Evolutionary conservation across 2,888 invertebrate species (phyloP).

Genomic region (Caenorhabditis parvicauda): DNA sequence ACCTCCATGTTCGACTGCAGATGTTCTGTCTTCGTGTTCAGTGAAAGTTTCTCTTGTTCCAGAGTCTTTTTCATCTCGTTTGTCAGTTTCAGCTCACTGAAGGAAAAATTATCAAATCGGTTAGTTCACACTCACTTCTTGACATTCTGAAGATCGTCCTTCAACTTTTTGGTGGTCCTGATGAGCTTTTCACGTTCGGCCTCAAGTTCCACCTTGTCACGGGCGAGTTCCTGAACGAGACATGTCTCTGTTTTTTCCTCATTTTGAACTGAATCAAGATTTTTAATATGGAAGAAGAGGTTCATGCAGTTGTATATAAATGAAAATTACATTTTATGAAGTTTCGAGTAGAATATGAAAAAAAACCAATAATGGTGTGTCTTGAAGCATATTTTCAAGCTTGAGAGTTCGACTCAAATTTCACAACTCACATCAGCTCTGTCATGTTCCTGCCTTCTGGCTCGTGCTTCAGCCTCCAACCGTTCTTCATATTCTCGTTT

Average conservation of each 20-base stretch:
- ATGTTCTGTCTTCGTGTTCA: slow-evolving; percentile 56
- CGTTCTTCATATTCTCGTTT: slow-evolving; percentile 47
- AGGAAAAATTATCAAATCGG: slow-evolving; percentile 12
- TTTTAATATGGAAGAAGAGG: too few species aligned
- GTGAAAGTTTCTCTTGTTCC: slow-evolving; percentile 58
- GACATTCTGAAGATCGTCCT: slow-evolving; percentile 63
- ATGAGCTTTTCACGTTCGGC: slow-evolving; percentile 65
- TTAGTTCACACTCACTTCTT: slow-evolving; percentile 35
- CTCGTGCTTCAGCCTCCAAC: slow-evolving; percentile 43
- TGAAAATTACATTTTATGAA: neutral
- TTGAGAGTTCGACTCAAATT: neutral
- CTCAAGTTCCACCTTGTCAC: slow-evolving; percentile 64
- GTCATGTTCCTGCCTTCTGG: slow-evolving; percentile 44
- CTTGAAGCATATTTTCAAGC: neutral
- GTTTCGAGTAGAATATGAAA: neutral
- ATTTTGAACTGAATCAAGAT: too few species aligned
- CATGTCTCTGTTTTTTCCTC: too few species aligned
- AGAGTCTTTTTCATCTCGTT: slow-evolving; percentile 62
- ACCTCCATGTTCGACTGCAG: slow-evolving; percentile 51
- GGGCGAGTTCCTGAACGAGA: slow-evolving; percentile 62
- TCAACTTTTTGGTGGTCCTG: slow-evolving; percentile 64
- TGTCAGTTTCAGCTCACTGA: slow-evolving; percentile 65
- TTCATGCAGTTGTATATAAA: too few species aligned
- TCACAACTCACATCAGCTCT: slow-evolving; percentile 34
- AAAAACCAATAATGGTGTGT: slow-evolving; percentile 3